Percentiles rank a stretch among this genome's conserved stretches.
Evolutionary conservation across 1,140 invertebrate species (phyloP).

Genomic region (Radopholus similis): DNA sequence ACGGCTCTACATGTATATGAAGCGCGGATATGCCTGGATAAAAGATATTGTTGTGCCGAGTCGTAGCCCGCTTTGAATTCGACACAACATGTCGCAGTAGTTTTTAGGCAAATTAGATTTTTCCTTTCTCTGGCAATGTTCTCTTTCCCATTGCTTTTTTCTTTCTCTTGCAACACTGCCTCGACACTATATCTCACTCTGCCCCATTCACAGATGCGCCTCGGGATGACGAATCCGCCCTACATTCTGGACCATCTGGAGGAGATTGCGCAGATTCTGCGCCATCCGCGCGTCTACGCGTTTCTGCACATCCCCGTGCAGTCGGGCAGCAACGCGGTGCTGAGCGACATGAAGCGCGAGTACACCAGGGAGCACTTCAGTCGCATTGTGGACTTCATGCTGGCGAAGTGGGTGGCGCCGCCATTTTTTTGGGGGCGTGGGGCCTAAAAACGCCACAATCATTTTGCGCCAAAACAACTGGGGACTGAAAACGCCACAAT

Average conservation of each 20-base stretch:
- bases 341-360: constrained; percentile 92
- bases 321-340: constrained; percentile 84
- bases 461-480: constrained; percentile 66
- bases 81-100: too few species aligned
- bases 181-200: background rate
- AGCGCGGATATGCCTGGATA: too few species aligned
- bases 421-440: background rate
- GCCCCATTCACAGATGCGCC: constrained; percentile 63
- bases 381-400: constrained; percentile 79
- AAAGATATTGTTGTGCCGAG: too few species aligned
- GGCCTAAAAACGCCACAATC: background rate
- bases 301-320: constrained; percentile 97
- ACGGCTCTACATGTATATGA: too few species aligned
- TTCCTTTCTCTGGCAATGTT: background rate
- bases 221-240: constrained; percentile 75
- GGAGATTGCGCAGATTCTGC: constrained; percentile 82
- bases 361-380: constrained; percentile 84
- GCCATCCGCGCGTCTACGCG: constrained; percentile 82
- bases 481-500: background rate
- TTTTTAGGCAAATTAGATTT: too few species aligned
- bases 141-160: background rate
- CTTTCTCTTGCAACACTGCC: background rate
- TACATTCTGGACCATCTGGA: constrained; percentile 91
- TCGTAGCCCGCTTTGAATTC: too few species aligned
- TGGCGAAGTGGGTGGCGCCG: constrained; percentile 65